Base-by-base conservation (phyloP, 2,888 invertebrate genomes). In the Drosophila melanosoma region DNA sequence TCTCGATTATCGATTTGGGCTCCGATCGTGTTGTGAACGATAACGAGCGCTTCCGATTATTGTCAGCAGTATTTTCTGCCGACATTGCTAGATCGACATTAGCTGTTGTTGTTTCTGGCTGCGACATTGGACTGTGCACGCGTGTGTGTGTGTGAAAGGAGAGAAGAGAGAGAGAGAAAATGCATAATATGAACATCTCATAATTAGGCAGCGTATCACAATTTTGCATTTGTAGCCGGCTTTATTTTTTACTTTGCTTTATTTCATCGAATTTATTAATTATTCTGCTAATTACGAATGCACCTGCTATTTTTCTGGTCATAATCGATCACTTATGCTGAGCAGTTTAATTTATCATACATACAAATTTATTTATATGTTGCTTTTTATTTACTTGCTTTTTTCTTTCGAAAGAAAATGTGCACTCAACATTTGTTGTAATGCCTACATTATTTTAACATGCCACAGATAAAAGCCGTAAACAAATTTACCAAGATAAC, bases 1-100 rank as follows among this genome's bases (percentile, higher is more conserved):
- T 90, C 53, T 91, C 91, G 35, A 91, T 91, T 17, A 91, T 91
- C 10, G 91, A 91, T 64, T 82, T 91, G 10, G 89, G 83, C 53
- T 91, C 91, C 38, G 71, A 63, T 1, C 81, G 83, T n/a, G 76
- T 35, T 10, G 76, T 20, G 11, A 71, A 66, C 4, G 74, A 68
- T 38, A 76, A 63, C 17, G 73, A 20, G 45, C 84, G 84, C 65
- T 84, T 84, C 7, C 87, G 79, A 52, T 61, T 57, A 48, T 64
- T 77, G 2, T 67, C 62, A 32, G 17, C 40, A 42, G 32, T 45
- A 64, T 17, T 70, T 60, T 57, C 6, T 73, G 54, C 8, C 57
- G 74, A 67, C 62, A 69, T 79, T 72, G 80, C 72, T 74, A 72
- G 63, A 58, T 56, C 45, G 38, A 32, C 56, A 60, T 58, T 61